phyloP scores from a whole-genome alignment of 2,888 invertebrate genomes.

The Rhingia campestris region DNA sequence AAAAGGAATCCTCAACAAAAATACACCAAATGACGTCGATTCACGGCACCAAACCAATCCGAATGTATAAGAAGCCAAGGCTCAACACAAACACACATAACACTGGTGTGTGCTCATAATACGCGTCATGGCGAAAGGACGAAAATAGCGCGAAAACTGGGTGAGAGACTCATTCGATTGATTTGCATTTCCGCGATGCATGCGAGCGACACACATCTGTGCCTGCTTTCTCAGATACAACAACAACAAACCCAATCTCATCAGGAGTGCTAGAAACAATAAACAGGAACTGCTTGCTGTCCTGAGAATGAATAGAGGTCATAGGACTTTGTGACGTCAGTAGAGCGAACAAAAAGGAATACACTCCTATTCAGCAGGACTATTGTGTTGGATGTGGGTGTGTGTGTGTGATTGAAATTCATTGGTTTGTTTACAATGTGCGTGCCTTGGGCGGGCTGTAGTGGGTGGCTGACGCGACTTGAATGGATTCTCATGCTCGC shows the following conservation, averaged over 20 bases:
- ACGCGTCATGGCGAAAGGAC: conserved; percentile 3
- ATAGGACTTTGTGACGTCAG: conserved; percentile 61
- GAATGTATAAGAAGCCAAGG: conserved; percentile 42
- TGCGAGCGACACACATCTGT: conserved; percentile 2
- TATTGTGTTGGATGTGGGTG: neutral
- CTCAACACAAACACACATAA: conserved; percentile 13
- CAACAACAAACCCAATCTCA: conserved; percentile 1
- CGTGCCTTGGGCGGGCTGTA: neutral
- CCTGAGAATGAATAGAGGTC: conserved; percentile 45
- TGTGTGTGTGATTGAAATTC: conserved; percentile 26
- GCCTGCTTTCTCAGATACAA: neutral
- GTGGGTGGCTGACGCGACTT: conserved; percentile 30
- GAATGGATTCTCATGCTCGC: neutral
- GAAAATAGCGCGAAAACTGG: conserved; percentile 31
- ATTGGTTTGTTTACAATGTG: conserved; percentile 23
- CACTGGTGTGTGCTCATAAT: neutral
- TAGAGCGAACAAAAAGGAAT: conserved; percentile 6
- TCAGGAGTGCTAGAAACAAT: neutral
- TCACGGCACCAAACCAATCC: conserved; percentile 40
- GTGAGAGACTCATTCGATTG: conserved; percentile 23
- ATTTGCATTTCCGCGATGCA: conserved; percentile 54
- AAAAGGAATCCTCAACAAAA: conserved; percentile 24
- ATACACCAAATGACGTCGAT: conserved; percentile 50
- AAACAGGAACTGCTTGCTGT: neutral
- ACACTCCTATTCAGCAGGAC: neutral